Evolutionary conservation across 2,888 invertebrate species (phyloP).

Genomic region (Parnassius glacialis): DNA sequence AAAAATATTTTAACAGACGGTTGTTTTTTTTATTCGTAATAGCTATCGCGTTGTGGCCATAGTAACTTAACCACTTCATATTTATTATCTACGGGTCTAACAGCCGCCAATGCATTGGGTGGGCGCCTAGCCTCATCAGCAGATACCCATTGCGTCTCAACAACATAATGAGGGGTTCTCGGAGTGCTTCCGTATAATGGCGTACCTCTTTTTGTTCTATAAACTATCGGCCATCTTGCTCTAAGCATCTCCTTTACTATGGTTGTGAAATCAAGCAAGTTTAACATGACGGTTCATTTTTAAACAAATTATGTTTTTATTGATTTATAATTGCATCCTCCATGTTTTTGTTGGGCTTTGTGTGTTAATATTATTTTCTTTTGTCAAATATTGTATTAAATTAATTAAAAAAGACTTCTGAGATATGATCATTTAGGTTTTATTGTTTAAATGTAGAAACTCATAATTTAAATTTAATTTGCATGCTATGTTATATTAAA

Average conservation of each 20-base stretch:
- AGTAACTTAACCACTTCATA: background rate
- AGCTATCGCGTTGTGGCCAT: too few relatives aligned
- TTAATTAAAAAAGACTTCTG: too few relatives aligned
- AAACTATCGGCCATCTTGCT: conserved; percentile 33
- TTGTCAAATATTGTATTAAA: too few relatives aligned
- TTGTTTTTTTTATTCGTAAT: too few relatives aligned
- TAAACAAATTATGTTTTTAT: background rate
- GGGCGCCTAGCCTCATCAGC: conserved; percentile 27
- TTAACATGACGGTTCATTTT: background rate
- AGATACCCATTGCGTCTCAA: conserved; percentile 37
- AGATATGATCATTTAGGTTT: too few relatives aligned
- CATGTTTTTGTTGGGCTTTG: background rate
- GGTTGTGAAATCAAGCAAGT: conserved; percentile 8
- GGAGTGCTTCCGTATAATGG: conserved; percentile 44
- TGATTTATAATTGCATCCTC: background rate
- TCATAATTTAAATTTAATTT: too few relatives aligned
- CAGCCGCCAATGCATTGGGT: conserved; percentile 17
- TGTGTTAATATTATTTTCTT: too few relatives aligned
- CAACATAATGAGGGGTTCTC: conserved; percentile 40
- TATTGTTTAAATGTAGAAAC: too few relatives aligned
- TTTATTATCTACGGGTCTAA: background rate
- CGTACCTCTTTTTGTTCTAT: conserved; percentile 38
- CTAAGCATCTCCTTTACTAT: conserved; percentile 21
- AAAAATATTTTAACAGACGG: too few relatives aligned
- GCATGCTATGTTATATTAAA: too few relatives aligned